Evolutionary conservation across 2,797 vertebrate genomes (phyloP).

Genomic region (Sebastes oblongus): DNA sequence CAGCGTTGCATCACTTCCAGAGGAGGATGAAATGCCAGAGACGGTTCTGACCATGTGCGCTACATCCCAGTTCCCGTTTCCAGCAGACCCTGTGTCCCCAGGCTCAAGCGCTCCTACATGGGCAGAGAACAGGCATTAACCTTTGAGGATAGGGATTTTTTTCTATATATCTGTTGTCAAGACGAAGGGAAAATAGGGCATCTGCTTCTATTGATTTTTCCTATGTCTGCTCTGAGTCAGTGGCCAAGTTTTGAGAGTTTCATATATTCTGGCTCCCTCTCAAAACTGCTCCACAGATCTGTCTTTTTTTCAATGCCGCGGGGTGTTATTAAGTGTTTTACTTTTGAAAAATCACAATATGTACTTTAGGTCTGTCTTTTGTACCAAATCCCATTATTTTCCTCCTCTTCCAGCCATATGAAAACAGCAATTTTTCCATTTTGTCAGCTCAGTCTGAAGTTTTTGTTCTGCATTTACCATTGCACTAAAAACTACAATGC

Average conservation of each 20-base stretch:
- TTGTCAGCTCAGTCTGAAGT: conserved; percentile 15
- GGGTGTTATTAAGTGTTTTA: conserved; percentile 54
- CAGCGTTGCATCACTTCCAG: conserved; percentile 64
- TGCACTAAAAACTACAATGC: conserved; percentile 27
- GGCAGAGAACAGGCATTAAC: conserved; percentile 70
- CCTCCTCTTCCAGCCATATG: neutral
- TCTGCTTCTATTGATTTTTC: conserved; percentile 72
- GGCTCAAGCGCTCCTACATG: conserved; percentile 57
- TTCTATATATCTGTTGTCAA: conserved; percentile 54
- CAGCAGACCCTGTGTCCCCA: conserved; percentile 58
- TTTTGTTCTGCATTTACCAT: conserved; percentile 37
- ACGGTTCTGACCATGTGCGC: conserved; percentile 64
- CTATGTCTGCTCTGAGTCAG: conserved; percentile 61
- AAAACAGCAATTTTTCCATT: conserved; percentile 17
- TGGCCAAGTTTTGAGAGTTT: conserved; percentile 61
- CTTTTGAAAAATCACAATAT: conserved; percentile 56
- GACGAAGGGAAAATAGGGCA: conserved; percentile 67
- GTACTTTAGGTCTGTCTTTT: conserved; percentile 44
- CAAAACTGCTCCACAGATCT: conserved; percentile 49
- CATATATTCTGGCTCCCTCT: conserved; percentile 57
- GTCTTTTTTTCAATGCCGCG: conserved; percentile 28
- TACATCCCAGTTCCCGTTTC: conserved; percentile 53
- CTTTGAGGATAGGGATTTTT: conserved; percentile 59
- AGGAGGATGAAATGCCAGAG: conserved; percentile 69
- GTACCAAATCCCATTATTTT: conserved; percentile 12